phyloP scores from a whole-genome alignment of 2,888 invertebrate genomes.

The Encarsia formosa region DNA sequence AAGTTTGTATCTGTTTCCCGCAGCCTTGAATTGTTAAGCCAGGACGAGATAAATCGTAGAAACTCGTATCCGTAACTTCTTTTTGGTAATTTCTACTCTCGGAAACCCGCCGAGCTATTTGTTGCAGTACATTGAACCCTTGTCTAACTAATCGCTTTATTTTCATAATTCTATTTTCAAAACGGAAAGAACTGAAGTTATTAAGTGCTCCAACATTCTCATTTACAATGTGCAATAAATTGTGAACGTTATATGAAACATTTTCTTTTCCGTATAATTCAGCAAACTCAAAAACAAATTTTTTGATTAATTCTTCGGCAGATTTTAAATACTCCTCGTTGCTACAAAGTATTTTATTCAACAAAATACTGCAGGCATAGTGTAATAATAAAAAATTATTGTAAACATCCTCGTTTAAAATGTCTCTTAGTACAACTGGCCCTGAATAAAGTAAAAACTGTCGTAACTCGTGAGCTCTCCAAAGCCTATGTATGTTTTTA shows the following conservation, averaged over 20 bases:
- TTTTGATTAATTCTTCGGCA: constrained; percentile 1
- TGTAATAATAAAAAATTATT: constrained; percentile 28
- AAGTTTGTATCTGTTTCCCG: too few relatives aligned
- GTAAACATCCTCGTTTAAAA: not conserved
- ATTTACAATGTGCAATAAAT: constrained; percentile 9
- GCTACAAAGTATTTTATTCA: constrained; percentile 3
- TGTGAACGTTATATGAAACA: constrained; percentile 38
- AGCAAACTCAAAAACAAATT: constrained; percentile 34
- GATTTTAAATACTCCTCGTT: constrained; percentile 3
- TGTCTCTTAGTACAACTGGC: not conserved
- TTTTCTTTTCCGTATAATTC: constrained; percentile 32
- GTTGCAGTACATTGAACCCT: too few relatives aligned
- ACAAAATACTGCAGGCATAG: constrained; percentile 24
- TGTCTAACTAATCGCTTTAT: too few relatives aligned
- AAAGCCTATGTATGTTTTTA: not conserved
- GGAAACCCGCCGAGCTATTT: too few relatives aligned
- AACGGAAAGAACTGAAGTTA: too few relatives aligned
- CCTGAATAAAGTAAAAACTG: not conserved
- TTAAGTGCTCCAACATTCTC: too few relatives aligned
- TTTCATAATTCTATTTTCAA: too few relatives aligned
- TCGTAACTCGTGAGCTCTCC: not conserved
- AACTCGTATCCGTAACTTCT: too few relatives aligned
- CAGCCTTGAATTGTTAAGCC: too few relatives aligned
- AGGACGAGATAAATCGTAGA: too few relatives aligned
- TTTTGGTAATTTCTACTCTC: too few relatives aligned